Percentiles rank a stretch among this genome's conserved stretches.
Conservation (phyloP, 1,140 invertebrate genomes). For the Drosophila malerkotliana region DNA sequence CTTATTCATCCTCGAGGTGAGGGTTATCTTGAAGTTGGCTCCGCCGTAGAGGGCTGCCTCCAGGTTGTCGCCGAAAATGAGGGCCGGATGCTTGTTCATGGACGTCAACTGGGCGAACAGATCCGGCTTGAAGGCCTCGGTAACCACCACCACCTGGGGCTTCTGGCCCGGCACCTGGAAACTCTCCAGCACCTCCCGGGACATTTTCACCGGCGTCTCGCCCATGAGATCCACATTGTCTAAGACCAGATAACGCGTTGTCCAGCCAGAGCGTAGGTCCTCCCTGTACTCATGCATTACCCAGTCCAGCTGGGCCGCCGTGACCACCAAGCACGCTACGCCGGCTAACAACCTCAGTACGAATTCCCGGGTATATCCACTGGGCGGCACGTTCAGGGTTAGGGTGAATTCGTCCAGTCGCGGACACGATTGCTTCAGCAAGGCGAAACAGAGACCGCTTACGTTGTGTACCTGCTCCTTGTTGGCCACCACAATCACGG, state of each 20-base stretch:
- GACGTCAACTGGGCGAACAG: slow-evolving; percentile 8
- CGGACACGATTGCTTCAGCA: slow-evolving; percentile 21
- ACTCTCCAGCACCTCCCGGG: neutral
- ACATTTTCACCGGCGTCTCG: neutral
- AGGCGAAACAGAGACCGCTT: slow-evolving; percentile 22
- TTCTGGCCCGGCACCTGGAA: neutral
- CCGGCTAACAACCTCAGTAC: slow-evolving; percentile 39
- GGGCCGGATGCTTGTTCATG: slow-evolving; percentile 17
- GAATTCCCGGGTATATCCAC: neutral
- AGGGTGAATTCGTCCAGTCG: slow-evolving; percentile 13
- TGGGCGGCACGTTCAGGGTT: slow-evolving; percentile 35
- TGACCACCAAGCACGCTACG: slow-evolving; percentile 49
- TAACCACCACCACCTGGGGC: slow-evolving; percentile 45
- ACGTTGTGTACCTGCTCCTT: slow-evolving; percentile 27
- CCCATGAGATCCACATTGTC: slow-evolving; percentile 61
- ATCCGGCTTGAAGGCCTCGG: slow-evolving; percentile 23
- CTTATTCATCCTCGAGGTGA: slow-evolving; percentile 11
- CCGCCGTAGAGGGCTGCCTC: slow-evolving; percentile 61
- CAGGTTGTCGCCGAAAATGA: slow-evolving; percentile 59
- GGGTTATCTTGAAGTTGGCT: neutral
- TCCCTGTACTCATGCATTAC: no score
- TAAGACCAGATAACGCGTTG: slow-evolving; percentile 36
- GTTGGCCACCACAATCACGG: slow-evolving; percentile 38
- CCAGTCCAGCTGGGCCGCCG: slow-evolving; percentile 42
- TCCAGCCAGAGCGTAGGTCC: slow-evolving; percentile 1